Evolutionary conservation across 2,888 invertebrate species (phyloP).

Genomic region (Urechis unicinctus): DNA sequence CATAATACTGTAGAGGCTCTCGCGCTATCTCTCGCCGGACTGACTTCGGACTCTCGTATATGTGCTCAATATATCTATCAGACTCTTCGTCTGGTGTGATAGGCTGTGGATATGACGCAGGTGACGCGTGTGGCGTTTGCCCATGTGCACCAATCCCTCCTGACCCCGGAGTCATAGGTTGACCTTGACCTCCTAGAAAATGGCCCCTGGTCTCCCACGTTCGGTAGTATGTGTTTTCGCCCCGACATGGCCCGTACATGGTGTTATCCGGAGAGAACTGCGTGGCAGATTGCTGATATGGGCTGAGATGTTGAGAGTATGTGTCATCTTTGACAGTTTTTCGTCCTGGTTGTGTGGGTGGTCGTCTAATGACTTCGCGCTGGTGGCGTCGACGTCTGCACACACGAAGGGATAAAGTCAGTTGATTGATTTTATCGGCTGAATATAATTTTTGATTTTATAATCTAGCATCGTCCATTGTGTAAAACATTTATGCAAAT

Average conservation of each 20-base stretch:
- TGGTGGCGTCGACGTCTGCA: not conserved
- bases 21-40: constrained; percentile 3
- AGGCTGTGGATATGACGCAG: not conserved
- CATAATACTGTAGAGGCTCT: constrained; percentile 4
- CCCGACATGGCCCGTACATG: not conserved
- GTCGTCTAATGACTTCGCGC: no score
- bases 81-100: not conserved
- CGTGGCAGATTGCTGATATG: no score
- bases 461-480: no score
- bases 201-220: not conserved
- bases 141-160: not conserved
- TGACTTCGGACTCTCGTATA: constrained; percentile 12
- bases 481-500: no score
- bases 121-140: not conserved
- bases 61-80: constrained; percentile 7
- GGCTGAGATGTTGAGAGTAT: no score
- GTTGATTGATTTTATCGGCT: no score
- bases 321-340: no score
- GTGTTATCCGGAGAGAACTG: not conserved
- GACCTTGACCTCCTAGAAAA: no score
- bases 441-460: no score
- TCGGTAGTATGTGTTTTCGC: not conserved
- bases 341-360: no score
- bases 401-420: not conserved
- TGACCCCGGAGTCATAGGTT: no score